Percentiles rank a stretch among this genome's conserved stretches.
Conservation (phyloP, 2,797 vertebrate genomes). For the Bovichtus variegatus region DNA sequence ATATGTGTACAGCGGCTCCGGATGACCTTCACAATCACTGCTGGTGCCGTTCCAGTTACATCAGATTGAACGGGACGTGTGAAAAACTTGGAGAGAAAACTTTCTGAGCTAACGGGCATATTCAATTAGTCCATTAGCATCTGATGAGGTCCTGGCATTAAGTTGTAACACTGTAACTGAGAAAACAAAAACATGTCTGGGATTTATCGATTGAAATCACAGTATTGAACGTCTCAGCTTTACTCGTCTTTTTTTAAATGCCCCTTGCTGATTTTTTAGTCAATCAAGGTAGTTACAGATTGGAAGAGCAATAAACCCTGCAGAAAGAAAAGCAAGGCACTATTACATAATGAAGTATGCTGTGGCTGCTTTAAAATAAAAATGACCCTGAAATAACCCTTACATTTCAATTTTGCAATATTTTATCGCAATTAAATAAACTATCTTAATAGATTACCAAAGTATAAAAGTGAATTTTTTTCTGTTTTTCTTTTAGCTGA, state of each 20-base stretch:
- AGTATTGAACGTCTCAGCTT: slow-evolving; percentile 14
- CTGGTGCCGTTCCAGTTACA: slow-evolving; percentile 31
- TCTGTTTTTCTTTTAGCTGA: neutral
- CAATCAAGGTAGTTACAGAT: slow-evolving; percentile 1
- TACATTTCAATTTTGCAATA: neutral
- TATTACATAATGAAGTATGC: neutral
- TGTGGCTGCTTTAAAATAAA: neutral
- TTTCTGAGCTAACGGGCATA: neutral
- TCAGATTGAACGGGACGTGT: slow-evolving; percentile 18
- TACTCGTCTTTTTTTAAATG: neutral
- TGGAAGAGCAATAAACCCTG: neutral
- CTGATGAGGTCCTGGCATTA: slow-evolving; percentile 23
- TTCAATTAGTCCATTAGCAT: slow-evolving; percentile 8
- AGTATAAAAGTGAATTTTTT: neutral
- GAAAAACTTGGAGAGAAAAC: slow-evolving; percentile 15
- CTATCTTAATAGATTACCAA: neutral
- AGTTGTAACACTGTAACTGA: neutral
- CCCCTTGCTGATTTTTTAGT: neutral
- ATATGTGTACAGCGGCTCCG: slow-evolving; percentile 51
- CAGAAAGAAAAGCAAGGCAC: neutral
- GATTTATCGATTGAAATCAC: slow-evolving; percentile 10
- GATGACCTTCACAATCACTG: slow-evolving; percentile 66
- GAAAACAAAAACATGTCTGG: neutral
- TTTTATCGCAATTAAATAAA: neutral
- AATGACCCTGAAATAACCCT: neutral